A percentile compares a stretch with the other conserved stretches of the same genome.
These are phyloP conservation scores for Galemys pyrenaicus DNA, from an alignment of 2,113 vertebrate genomes.

Conservation along the genomic window DNA sequence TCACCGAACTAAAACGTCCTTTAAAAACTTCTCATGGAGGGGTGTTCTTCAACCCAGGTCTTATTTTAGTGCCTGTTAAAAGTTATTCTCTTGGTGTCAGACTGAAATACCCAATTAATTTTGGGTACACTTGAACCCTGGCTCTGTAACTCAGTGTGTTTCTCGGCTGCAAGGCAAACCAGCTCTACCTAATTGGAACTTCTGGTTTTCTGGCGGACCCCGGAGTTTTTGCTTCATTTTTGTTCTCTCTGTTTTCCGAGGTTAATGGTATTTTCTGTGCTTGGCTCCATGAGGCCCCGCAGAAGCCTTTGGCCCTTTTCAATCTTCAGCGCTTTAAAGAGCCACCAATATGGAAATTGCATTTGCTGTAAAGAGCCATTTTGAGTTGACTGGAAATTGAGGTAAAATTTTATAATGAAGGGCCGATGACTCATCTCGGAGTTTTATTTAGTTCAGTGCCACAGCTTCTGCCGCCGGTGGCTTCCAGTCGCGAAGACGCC, in stretches of 20 bases:
- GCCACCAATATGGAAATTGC: neutral
- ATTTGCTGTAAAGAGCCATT: neutral
- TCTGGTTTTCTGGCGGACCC: neutral
- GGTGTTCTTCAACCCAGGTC: fast-evolving
- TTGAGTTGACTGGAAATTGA: neutral
- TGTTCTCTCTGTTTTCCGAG: fast-evolving
- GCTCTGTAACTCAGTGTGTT: neutral
- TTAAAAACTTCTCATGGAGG: fast-evolving
- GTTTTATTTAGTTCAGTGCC: neutral
- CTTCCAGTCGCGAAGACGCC: neutral
- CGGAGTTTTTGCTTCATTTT: neutral
- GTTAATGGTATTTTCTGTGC: neutral
- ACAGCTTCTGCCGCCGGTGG: neutral
- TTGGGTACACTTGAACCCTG: neutral
- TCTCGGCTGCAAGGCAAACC: neutral
- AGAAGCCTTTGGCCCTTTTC: neutral
- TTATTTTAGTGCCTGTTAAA: neutral
- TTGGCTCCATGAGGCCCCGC: neutral
- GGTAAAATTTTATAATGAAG: neutral
- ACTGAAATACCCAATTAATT: neutral
- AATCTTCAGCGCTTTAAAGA: neutral
- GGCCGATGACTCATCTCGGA: neutral
- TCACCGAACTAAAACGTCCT: fast-evolving
- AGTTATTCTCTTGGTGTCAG: fast-evolving
- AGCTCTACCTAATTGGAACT: neutral